A percentile compares a stretch with the other conserved stretches of the same genome.
These are phyloP conservation scores for Garra rufa DNA, from an alignment of 2,113 vertebrate species.

Conservation along the genomic window DNA sequence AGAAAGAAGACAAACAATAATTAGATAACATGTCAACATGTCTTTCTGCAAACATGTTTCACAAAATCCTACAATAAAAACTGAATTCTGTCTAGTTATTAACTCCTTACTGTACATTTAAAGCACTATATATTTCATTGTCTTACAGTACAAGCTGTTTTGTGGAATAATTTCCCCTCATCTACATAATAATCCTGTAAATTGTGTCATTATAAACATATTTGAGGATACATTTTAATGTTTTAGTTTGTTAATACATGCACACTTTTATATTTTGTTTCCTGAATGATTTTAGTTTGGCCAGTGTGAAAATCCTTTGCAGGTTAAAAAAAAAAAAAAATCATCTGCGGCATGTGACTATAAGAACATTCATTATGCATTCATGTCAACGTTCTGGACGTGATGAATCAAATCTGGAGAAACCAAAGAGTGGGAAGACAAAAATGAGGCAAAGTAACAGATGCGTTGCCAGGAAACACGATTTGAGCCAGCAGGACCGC, in stretches of 20 bases:
- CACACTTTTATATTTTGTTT: no score
- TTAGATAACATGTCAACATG: background rate
- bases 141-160: background rate
- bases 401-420: slow-evolving; percentile 33
- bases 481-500: slow-evolving; percentile 4
- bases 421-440: slow-evolving; percentile 6
- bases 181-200: background rate
- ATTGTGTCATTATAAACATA: background rate
- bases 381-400: slow-evolving; percentile 8
- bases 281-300: no score
- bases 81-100: background rate
- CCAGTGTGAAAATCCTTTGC: background rate
- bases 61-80: background rate
- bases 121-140: background rate
- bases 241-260: no score
- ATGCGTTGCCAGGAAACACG: slow-evolving; percentile 31
- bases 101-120: background rate
- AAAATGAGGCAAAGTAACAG: slow-evolving; percentile 28
- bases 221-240: background rate
- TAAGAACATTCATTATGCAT: slow-evolving; percentile 11
- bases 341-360: background rate
- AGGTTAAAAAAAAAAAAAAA: background rate
- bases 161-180: background rate
- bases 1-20: background rate
- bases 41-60: background rate